These are phyloP conservation scores for Megathymus violae DNA, from an alignment of 1,140 invertebrate genomes.

Conservation along the genomic window DNA sequence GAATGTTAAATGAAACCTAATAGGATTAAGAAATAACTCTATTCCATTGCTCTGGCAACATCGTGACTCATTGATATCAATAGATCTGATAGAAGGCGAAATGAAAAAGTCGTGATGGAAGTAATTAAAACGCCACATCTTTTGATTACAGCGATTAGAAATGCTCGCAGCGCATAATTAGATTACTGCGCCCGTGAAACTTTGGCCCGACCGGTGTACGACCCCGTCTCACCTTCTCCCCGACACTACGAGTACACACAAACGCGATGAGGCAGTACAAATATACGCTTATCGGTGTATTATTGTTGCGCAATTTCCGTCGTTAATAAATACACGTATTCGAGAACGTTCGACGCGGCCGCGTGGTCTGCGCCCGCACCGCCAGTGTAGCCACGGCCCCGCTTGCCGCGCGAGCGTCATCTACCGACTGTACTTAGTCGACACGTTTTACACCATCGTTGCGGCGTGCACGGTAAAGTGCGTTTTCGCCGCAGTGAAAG, in stretches of 20 bases:
- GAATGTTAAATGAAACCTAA: too few relatives aligned
- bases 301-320: slow-evolving; percentile 58
- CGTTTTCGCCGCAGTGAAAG: slow-evolving; percentile 68
- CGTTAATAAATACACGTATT: slow-evolving; percentile 65
- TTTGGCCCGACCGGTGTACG: slow-evolving; percentile 37
- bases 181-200: slow-evolving; percentile 52
- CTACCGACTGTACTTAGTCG: too few relatives aligned
- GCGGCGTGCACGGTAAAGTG: slow-evolving; percentile 50
- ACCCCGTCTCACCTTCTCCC: slow-evolving; percentile 48
- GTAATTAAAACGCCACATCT: slow-evolving; percentile 49
- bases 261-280: slow-evolving; percentile 34
- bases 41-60: too few relatives aligned
- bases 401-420: too few relatives aligned
- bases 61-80: slow-evolving; percentile 25
- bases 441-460: slow-evolving; percentile 36
- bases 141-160: slow-evolving; percentile 56
- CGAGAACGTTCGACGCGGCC: slow-evolving; percentile 66
- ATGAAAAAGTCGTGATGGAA: slow-evolving; percentile 41
- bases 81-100: slow-evolving; percentile 33
- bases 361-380: slow-evolving; percentile 53
- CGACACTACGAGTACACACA: slow-evolving; percentile 35
- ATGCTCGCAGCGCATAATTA: slow-evolving; percentile 44
- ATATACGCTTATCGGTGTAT: slow-evolving; percentile 49
- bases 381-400: too few relatives aligned
- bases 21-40: too few relatives aligned